Percentiles rank a stretch among this genome's conserved stretches.
These are phyloP conservation scores for Fratercula arctica DNA, from an alignment of 2,797 vertebrate genomes.

Conservation along the genomic window DNA sequence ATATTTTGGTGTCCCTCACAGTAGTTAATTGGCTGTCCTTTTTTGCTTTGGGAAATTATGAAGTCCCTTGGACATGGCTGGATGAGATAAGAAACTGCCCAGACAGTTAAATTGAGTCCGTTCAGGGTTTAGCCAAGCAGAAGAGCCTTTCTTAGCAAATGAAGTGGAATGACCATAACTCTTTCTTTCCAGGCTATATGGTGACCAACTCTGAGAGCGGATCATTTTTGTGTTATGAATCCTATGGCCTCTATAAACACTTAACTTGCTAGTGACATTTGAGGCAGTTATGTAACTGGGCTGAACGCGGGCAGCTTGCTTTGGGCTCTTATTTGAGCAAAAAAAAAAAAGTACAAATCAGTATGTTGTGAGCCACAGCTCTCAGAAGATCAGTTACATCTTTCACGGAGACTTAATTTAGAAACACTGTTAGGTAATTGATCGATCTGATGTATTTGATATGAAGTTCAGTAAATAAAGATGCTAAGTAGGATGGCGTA, in stretches of 20 bases:
- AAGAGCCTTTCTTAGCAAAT: background rate
- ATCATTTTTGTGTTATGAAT: background rate
- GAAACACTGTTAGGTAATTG: background rate
- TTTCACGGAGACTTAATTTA: background rate
- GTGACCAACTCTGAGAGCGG: background rate
- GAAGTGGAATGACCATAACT: background rate
- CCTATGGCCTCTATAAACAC: background rate
- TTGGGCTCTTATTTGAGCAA: background rate
- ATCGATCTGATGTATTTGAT: background rate
- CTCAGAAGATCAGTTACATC: background rate
- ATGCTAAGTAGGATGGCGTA: background rate
- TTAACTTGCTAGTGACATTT: background rate
- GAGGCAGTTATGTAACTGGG: background rate
- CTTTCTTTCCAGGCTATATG: background rate
- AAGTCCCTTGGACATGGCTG: background rate
- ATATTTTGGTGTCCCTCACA: background rate
- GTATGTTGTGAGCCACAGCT: background rate
- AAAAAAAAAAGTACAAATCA: background rate
- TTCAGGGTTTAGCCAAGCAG: background rate
- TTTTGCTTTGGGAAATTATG: background rate
- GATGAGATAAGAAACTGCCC: background rate
- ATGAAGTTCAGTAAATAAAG: background rate
- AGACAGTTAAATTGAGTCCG: background rate
- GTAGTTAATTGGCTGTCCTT: background rate
- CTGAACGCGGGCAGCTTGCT: background rate